phyloP scores from a whole-genome alignment of 1,140 invertebrate species.

The Cataglyphis hispanica region DNA sequence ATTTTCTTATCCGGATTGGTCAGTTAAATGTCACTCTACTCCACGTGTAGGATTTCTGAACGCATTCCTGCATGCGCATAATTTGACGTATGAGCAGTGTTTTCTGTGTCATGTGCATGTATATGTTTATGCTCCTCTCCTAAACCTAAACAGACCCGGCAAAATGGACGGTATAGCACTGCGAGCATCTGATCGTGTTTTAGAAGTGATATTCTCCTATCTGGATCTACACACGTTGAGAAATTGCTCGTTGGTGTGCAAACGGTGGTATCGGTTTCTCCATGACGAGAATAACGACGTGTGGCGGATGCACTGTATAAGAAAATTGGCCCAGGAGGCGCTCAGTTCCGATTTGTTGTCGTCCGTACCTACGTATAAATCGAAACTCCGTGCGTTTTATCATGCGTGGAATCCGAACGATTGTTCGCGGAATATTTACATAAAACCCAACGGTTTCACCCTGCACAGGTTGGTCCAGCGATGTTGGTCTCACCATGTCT shows the following conservation, averaged over 20 bases:
- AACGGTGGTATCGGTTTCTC: slow-evolving; percentile 96
- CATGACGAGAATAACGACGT: slow-evolving; percentile 98
- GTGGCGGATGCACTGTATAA: slow-evolving; percentile 96
- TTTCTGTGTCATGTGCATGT: slow-evolving; percentile 48
- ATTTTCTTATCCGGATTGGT: too few relatives aligned
- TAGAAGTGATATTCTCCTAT: slow-evolving; percentile 98
- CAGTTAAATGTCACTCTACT: too few relatives aligned
- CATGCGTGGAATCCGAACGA: slow-evolving; percentile 99
- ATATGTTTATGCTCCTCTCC: slow-evolving; percentile 67
- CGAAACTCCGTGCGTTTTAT: slow-evolving; percentile 97
- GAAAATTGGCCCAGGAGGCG: slow-evolving; percentile 95
- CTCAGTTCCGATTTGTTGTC: slow-evolving; percentile 96
- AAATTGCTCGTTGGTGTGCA: slow-evolving; percentile 97
- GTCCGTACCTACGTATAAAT: slow-evolving; percentile 96
- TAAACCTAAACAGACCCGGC: slow-evolving; percentile 69
- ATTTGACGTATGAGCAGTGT: slow-evolving; percentile 41
- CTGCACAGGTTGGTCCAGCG: slow-evolving; percentile 91
- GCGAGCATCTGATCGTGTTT: slow-evolving; percentile 91
- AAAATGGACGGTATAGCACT: slow-evolving; percentile 84
- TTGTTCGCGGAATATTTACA: slow-evolving; percentile 98
- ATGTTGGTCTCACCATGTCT: background rate
- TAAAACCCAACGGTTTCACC: slow-evolving; percentile 99
- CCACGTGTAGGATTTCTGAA: too few relatives aligned
- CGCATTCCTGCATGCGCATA: slow-evolving; percentile 19
- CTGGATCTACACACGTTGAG: slow-evolving; percentile 94